Evolutionary conservation across 2,888 invertebrate genomes (phyloP), one percentile per base, ranked within the genome.

Genomic region (Cephus sareptanus): DNA sequence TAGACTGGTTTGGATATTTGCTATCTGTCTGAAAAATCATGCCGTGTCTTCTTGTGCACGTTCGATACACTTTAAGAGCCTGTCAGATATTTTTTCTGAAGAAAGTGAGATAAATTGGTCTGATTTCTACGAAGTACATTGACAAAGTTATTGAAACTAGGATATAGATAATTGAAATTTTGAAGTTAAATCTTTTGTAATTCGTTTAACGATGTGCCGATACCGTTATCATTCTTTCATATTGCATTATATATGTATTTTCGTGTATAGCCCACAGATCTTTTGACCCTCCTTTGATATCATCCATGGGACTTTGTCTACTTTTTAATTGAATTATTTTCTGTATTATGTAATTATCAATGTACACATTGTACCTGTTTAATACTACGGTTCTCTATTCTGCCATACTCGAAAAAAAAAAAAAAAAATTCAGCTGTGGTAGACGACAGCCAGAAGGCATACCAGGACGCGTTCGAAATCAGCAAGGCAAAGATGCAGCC

Each of bases 401-500:
- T 71, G 71, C 71, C 34, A 12, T 33, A 34, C 9, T 33, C 4
- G 33, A 76, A 69, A 76, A 35, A 76, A 70, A 76, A 35, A 76
- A 70, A 76, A 74, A 30, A 30, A 76, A 74, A 87, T 86, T 91
- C 94, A 97, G 97, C 96, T 93, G 97, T 98, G 93, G 97, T 98
- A 93, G 97, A 97, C 92, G 97, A 97, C 94, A 98, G 98, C 93
- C 97, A 97, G 95, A 96, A 97, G 94, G 98, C 98, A 92, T 98
- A 98, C 95, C 96, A 97, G 93, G 97, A 98, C 93, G 98, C 98
- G 93, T 97, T 97, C 93, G 97, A 98, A 94, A 97, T 97, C 94
- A 97, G 98, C 94, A 97, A 97, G 95, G 95, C 96, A 92, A 97
- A 97, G 95, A 98, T 98, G 98, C 97, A 97, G 94, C 97, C 98